Evolutionary conservation across 35 echinoderm and acorn worm species (phyloP).

Genomic region (Ophioderma brevispina): DNA sequence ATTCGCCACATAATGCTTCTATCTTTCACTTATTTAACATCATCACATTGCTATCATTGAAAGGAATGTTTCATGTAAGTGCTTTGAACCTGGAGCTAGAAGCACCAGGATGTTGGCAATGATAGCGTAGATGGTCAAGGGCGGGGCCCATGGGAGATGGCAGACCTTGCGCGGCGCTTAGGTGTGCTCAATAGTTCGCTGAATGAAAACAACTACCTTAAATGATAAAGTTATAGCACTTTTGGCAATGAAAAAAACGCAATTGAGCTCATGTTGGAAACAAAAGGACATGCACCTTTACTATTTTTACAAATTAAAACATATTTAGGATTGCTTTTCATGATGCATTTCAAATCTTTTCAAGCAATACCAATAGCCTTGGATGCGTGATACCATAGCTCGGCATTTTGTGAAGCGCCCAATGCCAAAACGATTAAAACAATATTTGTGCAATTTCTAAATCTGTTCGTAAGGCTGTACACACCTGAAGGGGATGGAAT

Average conservation of each 20-base stretch:
- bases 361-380: neutral
- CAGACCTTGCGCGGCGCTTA: neutral
- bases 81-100: neutral
- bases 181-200: neutral
- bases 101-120: neutral
- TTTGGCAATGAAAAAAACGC: no score
- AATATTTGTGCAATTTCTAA: neutral
- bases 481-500: neutral
- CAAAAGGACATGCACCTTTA: no score
- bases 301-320: no score
- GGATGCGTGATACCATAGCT: neutral
- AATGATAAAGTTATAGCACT: neutral
- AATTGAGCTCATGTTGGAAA: no score
- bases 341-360: no score
- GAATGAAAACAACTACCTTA: neutral
- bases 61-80: neutral
- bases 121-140: slow-evolving; percentile 1
- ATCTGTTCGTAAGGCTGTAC: neutral
- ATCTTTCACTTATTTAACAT: no score
- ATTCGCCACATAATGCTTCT: no score
- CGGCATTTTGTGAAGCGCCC: neutral
- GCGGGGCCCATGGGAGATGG: neutral
- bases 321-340: no score
- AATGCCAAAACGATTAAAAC: neutral
- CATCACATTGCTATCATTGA: no score